Evolutionary conservation across 2,113 vertebrate genomes (phyloP).

Genomic region (Corythoichthys intestinalis): DNA sequence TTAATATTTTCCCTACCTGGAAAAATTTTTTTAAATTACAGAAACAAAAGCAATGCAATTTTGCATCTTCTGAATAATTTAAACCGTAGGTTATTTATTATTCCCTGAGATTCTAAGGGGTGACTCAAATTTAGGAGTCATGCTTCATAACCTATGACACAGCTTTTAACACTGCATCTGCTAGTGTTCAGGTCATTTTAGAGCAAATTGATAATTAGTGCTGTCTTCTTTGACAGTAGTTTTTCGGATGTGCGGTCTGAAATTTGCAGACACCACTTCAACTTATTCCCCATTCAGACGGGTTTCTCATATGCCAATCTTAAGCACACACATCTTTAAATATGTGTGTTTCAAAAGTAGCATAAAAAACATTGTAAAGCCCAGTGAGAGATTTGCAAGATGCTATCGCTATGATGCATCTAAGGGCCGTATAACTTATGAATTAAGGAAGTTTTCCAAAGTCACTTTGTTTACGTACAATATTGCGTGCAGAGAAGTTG

Average conservation of each 20-base stretch:
- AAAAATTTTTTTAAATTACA: background rate
- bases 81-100: too few species aligned
- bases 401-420: background rate
- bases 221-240: background rate
- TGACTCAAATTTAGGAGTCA: background rate
- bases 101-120: too few species aligned
- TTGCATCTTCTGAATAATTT: background rate
- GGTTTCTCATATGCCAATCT: background rate
- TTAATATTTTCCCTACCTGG: too few species aligned
- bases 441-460: background rate
- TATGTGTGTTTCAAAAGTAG: too few species aligned
- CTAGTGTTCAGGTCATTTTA: too few species aligned
- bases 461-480: conserved; percentile 73
- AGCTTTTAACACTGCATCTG: too few species aligned
- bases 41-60: background rate
- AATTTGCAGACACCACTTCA: background rate
- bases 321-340: too few species aligned
- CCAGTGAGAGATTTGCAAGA: background rate
- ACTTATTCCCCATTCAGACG: background rate
- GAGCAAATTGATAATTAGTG: too few species aligned
- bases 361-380: too few species aligned
- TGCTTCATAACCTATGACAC: background rate
- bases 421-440: background rate
- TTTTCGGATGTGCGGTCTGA: background rate
- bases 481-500: conserved; percentile 92